phyloP scores from a whole-genome alignment of 2,888 invertebrate genomes.

The Cheilosia grossa region DNA sequence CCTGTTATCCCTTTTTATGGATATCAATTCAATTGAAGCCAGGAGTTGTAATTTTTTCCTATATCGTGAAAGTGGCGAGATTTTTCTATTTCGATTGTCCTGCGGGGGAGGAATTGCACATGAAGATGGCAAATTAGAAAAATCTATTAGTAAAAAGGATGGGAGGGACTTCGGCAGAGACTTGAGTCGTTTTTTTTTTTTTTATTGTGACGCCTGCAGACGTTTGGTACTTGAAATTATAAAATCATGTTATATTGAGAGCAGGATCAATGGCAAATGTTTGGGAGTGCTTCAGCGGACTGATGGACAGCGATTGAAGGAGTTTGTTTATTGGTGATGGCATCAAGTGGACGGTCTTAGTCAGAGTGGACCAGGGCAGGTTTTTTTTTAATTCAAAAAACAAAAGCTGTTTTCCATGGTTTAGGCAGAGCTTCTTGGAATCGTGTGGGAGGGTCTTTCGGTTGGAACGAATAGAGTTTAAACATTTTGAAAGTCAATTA shows the following conservation, averaged over 20 bases:
- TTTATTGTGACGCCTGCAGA: conserved; percentile 26
- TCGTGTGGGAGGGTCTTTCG: too few species aligned
- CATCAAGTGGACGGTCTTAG: neutral
- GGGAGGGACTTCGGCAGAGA: neutral
- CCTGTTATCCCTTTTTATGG: conserved; percentile 66
- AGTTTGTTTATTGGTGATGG: conserved; percentile 7
- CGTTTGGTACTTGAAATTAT: conserved; percentile 48
- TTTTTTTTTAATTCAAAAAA: neutral
- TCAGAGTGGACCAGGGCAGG: too few species aligned
- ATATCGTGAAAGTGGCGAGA: neutral
- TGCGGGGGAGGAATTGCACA: conserved; percentile 22
- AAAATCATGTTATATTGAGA: conserved; percentile 41
- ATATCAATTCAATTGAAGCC: conserved; percentile 68
- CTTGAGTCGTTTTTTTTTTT: conserved; percentile 35
- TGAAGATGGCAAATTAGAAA: conserved; percentile 69
- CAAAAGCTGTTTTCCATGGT: neutral
- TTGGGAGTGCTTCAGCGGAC: conserved; percentile 22
- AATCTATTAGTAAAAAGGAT: conserved; percentile 62
- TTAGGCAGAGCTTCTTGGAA: too few species aligned
- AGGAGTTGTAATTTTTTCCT: conserved; percentile 49
- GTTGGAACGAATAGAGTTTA: too few species aligned
- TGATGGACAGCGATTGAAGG: conserved; percentile 11
- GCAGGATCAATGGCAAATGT: conserved; percentile 52
- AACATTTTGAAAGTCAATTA: too few species aligned
- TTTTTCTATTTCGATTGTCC: conserved; percentile 52